Evolutionary conservation across 2,888 invertebrate genomes (phyloP), one percentile per base, ranked within the genome.

Genomic region (Dicranocentrus wangi): DNA sequence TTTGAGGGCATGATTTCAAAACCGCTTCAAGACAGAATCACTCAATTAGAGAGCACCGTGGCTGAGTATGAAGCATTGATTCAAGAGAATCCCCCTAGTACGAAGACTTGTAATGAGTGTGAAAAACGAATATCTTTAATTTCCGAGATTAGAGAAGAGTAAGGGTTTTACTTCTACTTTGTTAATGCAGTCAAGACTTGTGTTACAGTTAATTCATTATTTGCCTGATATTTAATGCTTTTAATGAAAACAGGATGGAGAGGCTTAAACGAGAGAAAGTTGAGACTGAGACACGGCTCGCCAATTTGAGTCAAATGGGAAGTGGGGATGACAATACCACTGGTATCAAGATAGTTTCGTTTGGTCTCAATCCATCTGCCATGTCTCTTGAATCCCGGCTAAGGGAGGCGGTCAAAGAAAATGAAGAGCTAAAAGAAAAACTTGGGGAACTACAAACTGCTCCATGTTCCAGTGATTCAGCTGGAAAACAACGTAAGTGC

Each of bases 341-440:
- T 21, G 81, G 85, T 13, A 51, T 83, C 15, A 83, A 84, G 78
- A 79, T 86, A 27, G 82, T 86, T 19, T 81, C 86, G 0, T 86
- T 85, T 70, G 84, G 84, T 15, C 81, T 81, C 8, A 86, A 86
- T 76, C 86, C 86, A 8, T 85, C 86, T 2, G 21, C 83, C n/a
- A 51, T 85, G 63, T 81, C 86, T 0, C 42, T 84, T 7, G 85
- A 86, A 47, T 81, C 72, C 13, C 71, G 85, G 63, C 72, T 86
- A 8, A 80, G 82, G 23, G 85, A 86, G 68, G 61, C 84, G 3
- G 13, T 77, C 2, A 75, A 78, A 17, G 85, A 85, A 79, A 86
- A 85, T 53, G 85, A 85, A 55, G 55, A 71, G 5, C 53, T 86
- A n/a, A 85, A 84, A 76, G 78, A 71, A 8, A 71, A 77, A 15